Evolutionary conservation across 2,797 vertebrate species (phyloP), one percentile per base, ranked within the genome.

Genomic region (Staurois parvus): DNA sequence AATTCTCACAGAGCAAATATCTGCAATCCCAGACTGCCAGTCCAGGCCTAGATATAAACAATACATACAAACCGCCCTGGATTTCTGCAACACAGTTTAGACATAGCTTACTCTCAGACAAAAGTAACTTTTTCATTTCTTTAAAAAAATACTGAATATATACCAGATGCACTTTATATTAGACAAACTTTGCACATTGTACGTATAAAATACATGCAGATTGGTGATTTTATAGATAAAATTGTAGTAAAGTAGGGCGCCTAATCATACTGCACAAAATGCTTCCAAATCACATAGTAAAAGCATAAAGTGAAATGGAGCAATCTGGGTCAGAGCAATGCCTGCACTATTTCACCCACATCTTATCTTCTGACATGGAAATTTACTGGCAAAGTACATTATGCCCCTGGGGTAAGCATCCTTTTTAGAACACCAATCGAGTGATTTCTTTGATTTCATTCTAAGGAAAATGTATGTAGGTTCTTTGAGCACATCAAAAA

Each of bases 391-490:
- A 76, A 76, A 45, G 76, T 68, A 79, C 66, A 69, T 69, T 69
- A 69, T 52, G 77, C 66, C 64, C 32, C 40, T n/a, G 42, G 66
- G 64, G 66, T 68, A 45, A 30, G 40, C 66, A 79, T 79, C 66
- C 64, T 52, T 45, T 17, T 69, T 34, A 79, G 30, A 66, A 45
- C 66, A 32, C 64, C 40, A 52, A 52, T 79, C 26, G 28, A 79
- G 29, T 48, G 64, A 45, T 30, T 79, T 79, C 77, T 79, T 79
- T 79, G 40, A 79, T 79, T 79, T 68, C 45, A 29, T 42, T 79
- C 62, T 68, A 67, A 68, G 42, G n/a, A 59, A 52, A 79, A 69
- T 69, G 21, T 32, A 79, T 52, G 66, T n/a, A 69, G 66, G 77
- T 79, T 32, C 29, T 48, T 56, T 52, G 42, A 45, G 67, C 66